phyloP scores from a whole-genome alignment of 2,888 invertebrate species.

The Itoplectis maculator region DNA sequence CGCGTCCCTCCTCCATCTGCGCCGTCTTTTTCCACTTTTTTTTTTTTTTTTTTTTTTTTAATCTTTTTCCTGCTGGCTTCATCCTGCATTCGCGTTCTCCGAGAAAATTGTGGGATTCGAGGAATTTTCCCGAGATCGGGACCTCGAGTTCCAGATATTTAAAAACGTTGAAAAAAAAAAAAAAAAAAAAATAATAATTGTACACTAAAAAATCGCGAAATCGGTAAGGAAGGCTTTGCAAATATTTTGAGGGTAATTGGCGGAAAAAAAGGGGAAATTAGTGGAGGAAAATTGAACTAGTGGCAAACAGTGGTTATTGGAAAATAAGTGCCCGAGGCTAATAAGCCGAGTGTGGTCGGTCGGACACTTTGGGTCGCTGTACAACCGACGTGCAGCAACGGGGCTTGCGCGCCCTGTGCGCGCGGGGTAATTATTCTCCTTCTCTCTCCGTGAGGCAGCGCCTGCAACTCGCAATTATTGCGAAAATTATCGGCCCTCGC shows the following conservation, averaged over 20 bases:
- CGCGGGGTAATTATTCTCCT: slow-evolving; percentile 28
- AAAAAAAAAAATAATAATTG: no score
- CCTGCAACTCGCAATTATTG: slow-evolving; percentile 55
- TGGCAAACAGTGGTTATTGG: neutral
- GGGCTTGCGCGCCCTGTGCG: neutral
- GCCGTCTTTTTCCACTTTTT: slow-evolving; percentile 6
- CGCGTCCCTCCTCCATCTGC: slow-evolving; percentile 64
- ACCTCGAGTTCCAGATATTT: slow-evolving; percentile 9
- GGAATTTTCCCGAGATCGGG: slow-evolving; percentile 58
- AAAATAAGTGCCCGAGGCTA: neutral
- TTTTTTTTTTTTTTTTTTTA: slow-evolving; percentile 29
- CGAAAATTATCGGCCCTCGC: slow-evolving; percentile 59
- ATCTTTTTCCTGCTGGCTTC: slow-evolving; percentile 26
- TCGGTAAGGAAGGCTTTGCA: neutral
- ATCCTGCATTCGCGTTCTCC: neutral
- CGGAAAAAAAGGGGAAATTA: neutral
- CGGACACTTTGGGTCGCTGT: slow-evolving; percentile 1
- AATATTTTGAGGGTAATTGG: neutral
- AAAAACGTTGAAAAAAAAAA: neutral
- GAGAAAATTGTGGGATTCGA: neutral
- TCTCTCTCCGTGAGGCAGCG: neutral
- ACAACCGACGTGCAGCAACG: neutral
- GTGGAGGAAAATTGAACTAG: neutral
- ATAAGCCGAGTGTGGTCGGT: neutral
- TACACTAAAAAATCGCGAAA: slow-evolving; percentile 1